These are phyloP conservation scores for Cebus imitator DNA, from an alignment of 2,113 vertebrate species.

Conservation along the genomic window DNA sequence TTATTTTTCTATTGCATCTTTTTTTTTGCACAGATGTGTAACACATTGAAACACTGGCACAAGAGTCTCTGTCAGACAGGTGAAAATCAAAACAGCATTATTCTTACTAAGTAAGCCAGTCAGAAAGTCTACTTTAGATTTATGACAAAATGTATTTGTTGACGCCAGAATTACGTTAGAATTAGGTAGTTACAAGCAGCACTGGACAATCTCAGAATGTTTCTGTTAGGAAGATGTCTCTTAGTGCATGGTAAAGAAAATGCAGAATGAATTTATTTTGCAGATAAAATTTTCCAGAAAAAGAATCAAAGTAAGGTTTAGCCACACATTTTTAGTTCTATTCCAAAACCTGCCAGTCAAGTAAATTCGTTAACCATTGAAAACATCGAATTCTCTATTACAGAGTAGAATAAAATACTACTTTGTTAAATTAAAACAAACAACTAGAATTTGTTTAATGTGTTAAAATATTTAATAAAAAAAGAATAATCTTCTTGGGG, in stretches of 20 bases:
- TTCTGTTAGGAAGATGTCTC: background rate
- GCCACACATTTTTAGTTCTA: background rate
- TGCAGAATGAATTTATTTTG: background rate
- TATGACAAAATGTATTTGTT: background rate
- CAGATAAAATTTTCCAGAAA: background rate
- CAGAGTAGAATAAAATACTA: background rate
- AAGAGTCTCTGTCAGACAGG: constrained; percentile 7
- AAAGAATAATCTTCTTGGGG: too few species aligned
- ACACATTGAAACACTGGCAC: background rate
- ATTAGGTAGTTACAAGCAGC: background rate
- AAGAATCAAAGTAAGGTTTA: background rate
- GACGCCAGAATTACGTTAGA: background rate
- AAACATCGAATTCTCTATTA: background rate
- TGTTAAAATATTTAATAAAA: too few species aligned
- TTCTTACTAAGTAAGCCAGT: background rate
- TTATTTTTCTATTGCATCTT: background rate
- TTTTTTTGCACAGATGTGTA: background rate
- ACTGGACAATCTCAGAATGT: background rate
- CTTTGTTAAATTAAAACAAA: background rate
- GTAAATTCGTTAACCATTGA: background rate
- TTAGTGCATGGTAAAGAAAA: background rate
- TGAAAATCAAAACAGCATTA: constrained; percentile 44
- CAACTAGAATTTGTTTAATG: background rate
- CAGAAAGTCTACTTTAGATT: background rate
- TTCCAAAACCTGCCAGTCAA: background rate